Evolutionary conservation across 2,113 vertebrate species (phyloP).

Genomic region (Nycticebus coucang): DNA sequence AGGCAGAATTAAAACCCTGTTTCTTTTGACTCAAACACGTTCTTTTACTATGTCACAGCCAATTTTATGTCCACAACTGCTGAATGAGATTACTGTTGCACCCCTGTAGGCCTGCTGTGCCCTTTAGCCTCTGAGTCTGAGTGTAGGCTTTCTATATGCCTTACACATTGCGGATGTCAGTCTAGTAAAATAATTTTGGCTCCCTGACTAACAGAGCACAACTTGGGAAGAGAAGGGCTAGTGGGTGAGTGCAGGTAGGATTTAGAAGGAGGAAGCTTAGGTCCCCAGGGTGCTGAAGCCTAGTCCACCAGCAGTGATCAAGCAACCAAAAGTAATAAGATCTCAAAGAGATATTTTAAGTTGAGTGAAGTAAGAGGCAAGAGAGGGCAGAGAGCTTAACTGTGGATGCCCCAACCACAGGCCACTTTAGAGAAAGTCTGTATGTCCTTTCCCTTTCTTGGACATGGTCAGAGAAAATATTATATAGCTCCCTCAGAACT

Average conservation of each 20-base stretch:
- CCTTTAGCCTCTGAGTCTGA: not conserved
- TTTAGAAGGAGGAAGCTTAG: not conserved
- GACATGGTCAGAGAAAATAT: not conserved
- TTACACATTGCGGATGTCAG: not conserved
- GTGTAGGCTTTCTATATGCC: fast-evolving
- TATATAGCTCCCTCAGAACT: not conserved
- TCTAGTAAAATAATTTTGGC: not conserved
- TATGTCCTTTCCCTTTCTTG: not conserved
- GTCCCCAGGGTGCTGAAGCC: not conserved
- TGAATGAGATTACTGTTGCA: not conserved
- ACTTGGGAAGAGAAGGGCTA: not conserved
- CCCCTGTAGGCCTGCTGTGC: not conserved
- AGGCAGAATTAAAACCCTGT: not conserved
- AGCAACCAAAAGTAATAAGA: not conserved
- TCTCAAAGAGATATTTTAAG: not conserved
- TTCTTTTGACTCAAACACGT: not conserved
- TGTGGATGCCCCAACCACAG: not conserved
- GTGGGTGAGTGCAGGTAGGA: not conserved
- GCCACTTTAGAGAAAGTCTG: not conserved
- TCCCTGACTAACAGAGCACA: not conserved
- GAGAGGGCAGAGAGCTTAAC: not conserved
- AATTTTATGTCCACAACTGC: not conserved
- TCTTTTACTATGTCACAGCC: not conserved
- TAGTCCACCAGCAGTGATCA: not conserved
- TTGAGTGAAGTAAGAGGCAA: not conserved